phyloP scores from a whole-genome alignment of 2,797 vertebrate genomes.

The Sarcoramphus papa region DNA sequence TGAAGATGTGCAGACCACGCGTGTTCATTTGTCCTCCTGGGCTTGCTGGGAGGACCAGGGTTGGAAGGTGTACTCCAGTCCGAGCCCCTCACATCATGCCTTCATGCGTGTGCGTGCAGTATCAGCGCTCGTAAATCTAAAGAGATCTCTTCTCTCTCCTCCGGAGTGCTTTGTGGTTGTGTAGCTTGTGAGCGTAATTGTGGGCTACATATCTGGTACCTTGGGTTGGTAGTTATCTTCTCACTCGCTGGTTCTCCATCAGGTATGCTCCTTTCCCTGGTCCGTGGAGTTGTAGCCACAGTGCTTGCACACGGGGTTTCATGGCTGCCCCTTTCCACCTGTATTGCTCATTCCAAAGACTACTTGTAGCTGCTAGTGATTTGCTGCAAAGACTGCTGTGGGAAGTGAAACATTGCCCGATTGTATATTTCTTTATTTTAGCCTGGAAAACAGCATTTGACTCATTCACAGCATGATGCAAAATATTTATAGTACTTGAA shows the following conservation, averaged over 20 bases:
- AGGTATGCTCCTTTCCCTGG: neutral
- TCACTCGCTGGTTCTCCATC: rapidly evolving
- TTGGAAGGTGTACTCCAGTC: neutral
- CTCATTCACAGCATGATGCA: constrained; percentile 14
- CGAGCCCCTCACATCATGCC: too few relatives aligned
- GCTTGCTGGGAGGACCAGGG: neutral
- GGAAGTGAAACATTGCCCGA: neutral
- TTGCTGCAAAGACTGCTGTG: neutral
- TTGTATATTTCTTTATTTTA: constrained; percentile 8
- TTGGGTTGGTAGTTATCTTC: neutral
- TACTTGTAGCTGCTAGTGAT: neutral
- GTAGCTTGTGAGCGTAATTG: neutral
- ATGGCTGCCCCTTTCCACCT: neutral
- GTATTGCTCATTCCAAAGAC: neutral
- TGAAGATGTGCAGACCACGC: rapidly evolving
- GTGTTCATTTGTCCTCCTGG: neutral
- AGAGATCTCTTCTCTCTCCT: neutral
- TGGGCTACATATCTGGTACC: rapidly evolving
- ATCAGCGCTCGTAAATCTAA: neutral
- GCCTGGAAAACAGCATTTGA: constrained; percentile 8
- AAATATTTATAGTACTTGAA: constrained; percentile 36
- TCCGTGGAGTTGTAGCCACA: neutral
- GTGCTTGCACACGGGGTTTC: neutral
- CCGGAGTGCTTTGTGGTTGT: neutral
- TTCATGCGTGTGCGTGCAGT: rapidly evolving